These are phyloP conservation scores for Lasioglossum lativentre DNA, from an alignment of 2,888 invertebrate genomes.

Conservation along the genomic window DNA sequence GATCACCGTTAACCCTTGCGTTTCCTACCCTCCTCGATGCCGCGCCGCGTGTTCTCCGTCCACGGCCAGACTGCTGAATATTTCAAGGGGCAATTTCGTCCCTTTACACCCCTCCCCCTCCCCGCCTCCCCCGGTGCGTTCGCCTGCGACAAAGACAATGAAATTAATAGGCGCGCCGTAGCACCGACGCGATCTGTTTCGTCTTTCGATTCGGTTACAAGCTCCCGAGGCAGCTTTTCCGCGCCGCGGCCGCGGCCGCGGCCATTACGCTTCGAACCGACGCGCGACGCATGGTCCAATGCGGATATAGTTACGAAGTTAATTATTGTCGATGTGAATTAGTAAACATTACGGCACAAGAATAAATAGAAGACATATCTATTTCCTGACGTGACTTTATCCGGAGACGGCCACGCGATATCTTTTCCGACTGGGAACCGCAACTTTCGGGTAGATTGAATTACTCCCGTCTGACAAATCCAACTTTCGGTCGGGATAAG, in stretches of 20 bases:
- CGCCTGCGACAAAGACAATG: slow-evolving; percentile 75
- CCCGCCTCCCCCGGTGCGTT: slow-evolving; percentile 57
- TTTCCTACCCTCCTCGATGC: slow-evolving; percentile 53
- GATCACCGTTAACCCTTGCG: slow-evolving; percentile 78
- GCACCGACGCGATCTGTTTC: slow-evolving; percentile 17
- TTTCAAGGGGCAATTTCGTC: slow-evolving; percentile 81
- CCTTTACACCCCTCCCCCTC: slow-evolving; percentile 65
- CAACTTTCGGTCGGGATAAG: neutral
- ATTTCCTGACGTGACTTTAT: too few relatives aligned
- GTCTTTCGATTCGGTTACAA: slow-evolving; percentile 37
- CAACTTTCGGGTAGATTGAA: slow-evolving; percentile 18
- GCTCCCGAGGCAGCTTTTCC: neutral
- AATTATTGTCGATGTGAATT: neutral
- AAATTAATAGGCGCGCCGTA: slow-evolving; percentile 75
- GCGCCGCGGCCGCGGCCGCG: slow-evolving; percentile 1
- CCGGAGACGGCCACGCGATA: too few relatives aligned
- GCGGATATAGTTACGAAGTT: neutral
- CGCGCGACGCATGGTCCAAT: too few relatives aligned
- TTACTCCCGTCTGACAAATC: slow-evolving; percentile 6
- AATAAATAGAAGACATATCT: too few relatives aligned
- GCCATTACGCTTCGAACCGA: slow-evolving; percentile 7
- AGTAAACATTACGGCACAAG: too few relatives aligned
- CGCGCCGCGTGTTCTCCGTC: slow-evolving; percentile 54
- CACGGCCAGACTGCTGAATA: slow-evolving; percentile 79
- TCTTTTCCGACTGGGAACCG: neutral